These are phyloP conservation scores for Cordylochernes scorpioides DNA, from an alignment of 2,888 invertebrate species.

Conservation along the genomic window DNA sequence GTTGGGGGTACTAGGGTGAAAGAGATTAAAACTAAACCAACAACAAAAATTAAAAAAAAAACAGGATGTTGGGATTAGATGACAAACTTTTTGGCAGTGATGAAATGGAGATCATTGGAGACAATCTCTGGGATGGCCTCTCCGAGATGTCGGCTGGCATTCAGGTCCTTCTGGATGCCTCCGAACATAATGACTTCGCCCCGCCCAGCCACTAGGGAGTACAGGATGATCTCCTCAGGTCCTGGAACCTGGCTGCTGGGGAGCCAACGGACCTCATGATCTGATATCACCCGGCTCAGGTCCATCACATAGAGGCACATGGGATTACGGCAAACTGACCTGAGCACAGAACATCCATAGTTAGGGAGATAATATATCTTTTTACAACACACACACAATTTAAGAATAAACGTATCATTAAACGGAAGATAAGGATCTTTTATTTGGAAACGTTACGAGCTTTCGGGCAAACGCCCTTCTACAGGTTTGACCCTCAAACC, in stretches of 20 bases:
- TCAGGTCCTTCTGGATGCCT: slow-evolving; percentile 55
- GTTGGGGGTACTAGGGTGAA: too few species aligned
- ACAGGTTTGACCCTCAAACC: too few species aligned
- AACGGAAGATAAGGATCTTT: too few species aligned
- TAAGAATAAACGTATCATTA: too few species aligned
- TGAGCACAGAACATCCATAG: too few species aligned
- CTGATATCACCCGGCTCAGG: slow-evolving; percentile 39
- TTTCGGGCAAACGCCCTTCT: too few species aligned
- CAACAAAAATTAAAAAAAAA: too few species aligned
- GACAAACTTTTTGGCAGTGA: slow-evolving; percentile 32
- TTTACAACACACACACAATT: too few species aligned
- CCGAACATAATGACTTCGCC: slow-evolving; percentile 85
- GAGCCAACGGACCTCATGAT: slow-evolving; percentile 28
- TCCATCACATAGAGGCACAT: slow-evolving; percentile 63
- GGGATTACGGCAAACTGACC: slow-evolving; percentile 28
- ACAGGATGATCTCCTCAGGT: slow-evolving; percentile 68
- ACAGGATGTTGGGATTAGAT: too few species aligned
- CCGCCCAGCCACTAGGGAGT: slow-evolving; percentile 60
- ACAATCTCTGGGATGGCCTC: slow-evolving; percentile 36
- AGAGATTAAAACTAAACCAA: too few species aligned
- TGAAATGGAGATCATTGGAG: slow-evolving; percentile 47
- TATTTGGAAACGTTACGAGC: too few species aligned
- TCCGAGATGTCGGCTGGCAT: slow-evolving; percentile 26
- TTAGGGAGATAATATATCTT: too few species aligned
- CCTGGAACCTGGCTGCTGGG: slow-evolving; percentile 13